Conservation (phyloP, 2,113 vertebrate species). For the Micronycteris hirsuta region DNA sequence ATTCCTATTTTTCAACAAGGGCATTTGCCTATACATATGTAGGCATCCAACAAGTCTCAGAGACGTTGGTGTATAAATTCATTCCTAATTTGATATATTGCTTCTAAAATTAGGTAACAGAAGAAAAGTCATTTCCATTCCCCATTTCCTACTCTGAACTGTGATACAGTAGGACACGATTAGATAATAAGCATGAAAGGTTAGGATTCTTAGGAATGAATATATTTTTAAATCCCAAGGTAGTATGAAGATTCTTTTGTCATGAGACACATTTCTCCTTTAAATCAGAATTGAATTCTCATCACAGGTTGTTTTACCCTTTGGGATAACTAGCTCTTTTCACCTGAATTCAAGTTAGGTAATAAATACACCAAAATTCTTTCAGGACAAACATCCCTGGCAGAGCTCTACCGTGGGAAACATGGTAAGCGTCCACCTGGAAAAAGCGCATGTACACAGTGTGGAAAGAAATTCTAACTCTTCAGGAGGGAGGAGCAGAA, state of each 20-base stretch:
- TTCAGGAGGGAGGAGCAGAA: background rate
- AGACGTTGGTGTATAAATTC: background rate
- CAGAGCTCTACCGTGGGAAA: background rate
- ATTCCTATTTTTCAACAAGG: constrained; percentile 19
- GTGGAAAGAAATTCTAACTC: constrained; percentile 26
- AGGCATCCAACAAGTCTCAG: background rate
- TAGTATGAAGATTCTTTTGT: background rate
- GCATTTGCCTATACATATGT: background rate
- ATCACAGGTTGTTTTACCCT: background rate
- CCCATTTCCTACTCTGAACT: background rate
- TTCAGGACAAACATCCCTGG: background rate
- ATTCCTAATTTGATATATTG: background rate
- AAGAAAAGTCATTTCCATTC: background rate
- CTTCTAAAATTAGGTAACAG: background rate
- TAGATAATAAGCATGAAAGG: background rate
- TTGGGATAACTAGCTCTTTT: background rate
- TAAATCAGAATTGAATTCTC: constrained; percentile 11
- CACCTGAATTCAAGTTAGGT: background rate
- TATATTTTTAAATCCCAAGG: background rate
- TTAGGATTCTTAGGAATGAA: constrained; percentile 2
- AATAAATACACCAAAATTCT: constrained; percentile 3
- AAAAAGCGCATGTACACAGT: background rate
- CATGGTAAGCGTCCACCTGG: background rate
- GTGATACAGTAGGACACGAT: background rate
- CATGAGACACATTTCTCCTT: background rate